Evolutionary conservation across 1,140 invertebrate genomes (phyloP).

Genomic region (Trichonephila inaurata): DNA sequence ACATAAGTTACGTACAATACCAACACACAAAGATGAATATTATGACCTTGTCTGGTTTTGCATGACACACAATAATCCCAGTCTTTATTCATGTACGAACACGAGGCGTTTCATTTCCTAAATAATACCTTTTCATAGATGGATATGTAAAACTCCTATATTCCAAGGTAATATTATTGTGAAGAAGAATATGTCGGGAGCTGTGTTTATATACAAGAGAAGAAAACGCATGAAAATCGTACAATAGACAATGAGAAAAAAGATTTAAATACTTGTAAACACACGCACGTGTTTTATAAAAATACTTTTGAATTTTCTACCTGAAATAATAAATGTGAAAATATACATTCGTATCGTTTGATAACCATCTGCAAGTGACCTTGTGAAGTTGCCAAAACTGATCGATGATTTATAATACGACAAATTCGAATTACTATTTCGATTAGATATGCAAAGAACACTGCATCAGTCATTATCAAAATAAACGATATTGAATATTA

Average conservation of each 20-base stretch:
- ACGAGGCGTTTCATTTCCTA: constrained; percentile 30
- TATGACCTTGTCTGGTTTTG: constrained; percentile 1
- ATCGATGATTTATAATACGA: neutral
- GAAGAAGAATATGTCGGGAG: neutral
- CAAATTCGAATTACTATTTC: neutral
- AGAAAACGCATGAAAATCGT: neutral
- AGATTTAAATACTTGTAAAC: neutral
- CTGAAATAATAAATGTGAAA: neutral
- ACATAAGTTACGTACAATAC: constrained; percentile 1
- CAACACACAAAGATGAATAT: neutral
- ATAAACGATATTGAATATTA: neutral
- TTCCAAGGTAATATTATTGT: constrained; percentile 29
- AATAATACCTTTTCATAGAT: constrained; percentile 15
- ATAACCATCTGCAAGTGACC: neutral
- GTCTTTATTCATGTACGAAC: constrained; percentile 29
- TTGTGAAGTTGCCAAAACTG: neutral
- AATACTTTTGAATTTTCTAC: neutral
- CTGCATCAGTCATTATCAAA: neutral
- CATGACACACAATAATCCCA: constrained; percentile 14
- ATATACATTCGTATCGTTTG: neutral
- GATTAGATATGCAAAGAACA: constrained; percentile 12
- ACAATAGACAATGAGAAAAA: neutral
- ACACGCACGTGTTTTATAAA: neutral
- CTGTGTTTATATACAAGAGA: neutral
- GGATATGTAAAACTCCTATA: constrained; percentile 9